phyloP scores from a whole-genome alignment of 2,113 vertebrate species.

The Catharus bicknelli region DNA sequence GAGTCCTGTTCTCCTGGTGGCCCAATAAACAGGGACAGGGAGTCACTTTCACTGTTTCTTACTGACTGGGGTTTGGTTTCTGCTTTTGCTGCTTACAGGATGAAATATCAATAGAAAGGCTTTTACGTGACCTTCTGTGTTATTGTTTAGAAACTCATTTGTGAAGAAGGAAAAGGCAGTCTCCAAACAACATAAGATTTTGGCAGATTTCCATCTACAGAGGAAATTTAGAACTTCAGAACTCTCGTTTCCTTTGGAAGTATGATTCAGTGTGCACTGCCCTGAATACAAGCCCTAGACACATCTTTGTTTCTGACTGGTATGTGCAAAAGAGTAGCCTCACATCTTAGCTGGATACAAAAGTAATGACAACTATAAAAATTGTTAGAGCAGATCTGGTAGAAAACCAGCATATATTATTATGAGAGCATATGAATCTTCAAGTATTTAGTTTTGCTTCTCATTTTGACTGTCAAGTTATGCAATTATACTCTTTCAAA shows the following conservation, averaged over 20 bases:
- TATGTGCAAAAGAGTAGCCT: background rate
- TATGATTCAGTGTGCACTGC: background rate
- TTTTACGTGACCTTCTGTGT: slow-evolving; percentile 42
- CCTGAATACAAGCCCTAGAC: background rate
- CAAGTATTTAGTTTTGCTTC: background rate
- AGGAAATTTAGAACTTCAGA: slow-evolving; percentile 30
- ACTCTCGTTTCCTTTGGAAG: slow-evolving; percentile 51
- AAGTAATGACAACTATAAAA: background rate
- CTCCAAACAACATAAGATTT: background rate
- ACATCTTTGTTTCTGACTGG: background rate
- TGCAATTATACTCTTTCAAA: background rate
- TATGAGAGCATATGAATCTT: background rate
- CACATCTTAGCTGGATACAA: background rate
- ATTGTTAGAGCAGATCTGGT: background rate
- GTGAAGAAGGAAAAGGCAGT: slow-evolving; percentile 57
- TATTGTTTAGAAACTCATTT: slow-evolving; percentile 49
- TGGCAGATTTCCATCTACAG: slow-evolving; percentile 1
- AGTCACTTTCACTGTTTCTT: slow-evolving; percentile 32
- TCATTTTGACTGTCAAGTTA: background rate
- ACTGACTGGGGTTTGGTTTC: background rate
- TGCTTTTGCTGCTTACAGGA: slow-evolving; percentile 18
- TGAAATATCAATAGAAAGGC: slow-evolving; percentile 12
- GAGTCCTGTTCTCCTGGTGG: background rate
- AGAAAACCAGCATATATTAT: background rate
- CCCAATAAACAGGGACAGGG: background rate